Evolutionary conservation across 2,113 vertebrate species (phyloP), one percentile per base, ranked within the genome.

Genomic region (Herpetotheres cachinnans): DNA sequence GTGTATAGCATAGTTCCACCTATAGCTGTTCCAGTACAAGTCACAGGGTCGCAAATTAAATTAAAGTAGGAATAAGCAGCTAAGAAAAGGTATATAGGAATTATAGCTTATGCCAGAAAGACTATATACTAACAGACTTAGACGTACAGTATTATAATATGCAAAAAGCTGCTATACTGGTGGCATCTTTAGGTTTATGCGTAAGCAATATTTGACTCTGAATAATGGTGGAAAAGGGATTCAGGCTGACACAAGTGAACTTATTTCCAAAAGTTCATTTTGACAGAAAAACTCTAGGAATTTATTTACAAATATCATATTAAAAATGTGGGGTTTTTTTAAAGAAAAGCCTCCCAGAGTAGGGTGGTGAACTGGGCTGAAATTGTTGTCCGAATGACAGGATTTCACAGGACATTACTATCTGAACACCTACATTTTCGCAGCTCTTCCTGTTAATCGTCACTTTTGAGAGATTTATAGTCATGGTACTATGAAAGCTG

Each of bases 301-400:
- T n/a, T 32, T 66, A 30, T 61, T 66, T n/a, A 61, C 13, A 78
- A 62, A 36, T 46, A 46, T 24, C 32, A 25, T n/a, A 50, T 50
- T 50, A 6, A 62, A 81, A 54, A 21, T 10, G 3, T 7, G 7
- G 0, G 7, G 0, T 6, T n/a, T n/a, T 87, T 82, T 38, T 22
- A 79, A 71, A 62, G 9, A 55, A 82, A 36, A 54, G 11, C 13
- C 16, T 10, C 2, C 2, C 47, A 15, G 20, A 78, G 3, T 24
- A 54, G 15, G 7, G 27, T 1, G 3, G 22, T 76, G 29, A 62
- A 16, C 19, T 73, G 26, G 34, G 36, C 26, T 82, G 73, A 78
- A 82, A 36, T 26, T 50, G 42, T 66, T 80, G 21, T 36, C 59
- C 32, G 32, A 78, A 55, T 40, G 14, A 47, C 18, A 42, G 22